These are phyloP conservation scores for Tetrao urogallus DNA, from an alignment of 2,113 vertebrate genomes.

Conservation along the genomic window DNA sequence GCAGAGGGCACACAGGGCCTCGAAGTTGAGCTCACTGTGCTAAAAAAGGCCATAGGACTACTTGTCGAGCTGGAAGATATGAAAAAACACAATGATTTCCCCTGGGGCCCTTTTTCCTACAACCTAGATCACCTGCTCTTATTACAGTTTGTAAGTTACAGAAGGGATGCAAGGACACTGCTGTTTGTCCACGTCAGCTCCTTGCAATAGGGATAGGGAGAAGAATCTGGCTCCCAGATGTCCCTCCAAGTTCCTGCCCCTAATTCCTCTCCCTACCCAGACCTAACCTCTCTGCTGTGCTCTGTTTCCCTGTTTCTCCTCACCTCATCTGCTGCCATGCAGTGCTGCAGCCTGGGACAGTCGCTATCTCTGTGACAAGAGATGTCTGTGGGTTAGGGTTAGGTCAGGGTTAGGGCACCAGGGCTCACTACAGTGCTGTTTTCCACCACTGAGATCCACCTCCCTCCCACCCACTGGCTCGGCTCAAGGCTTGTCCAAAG, in stretches of 20 bases:
- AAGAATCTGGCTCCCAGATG: constrained; percentile 52
- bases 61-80: background rate
- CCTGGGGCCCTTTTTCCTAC: background rate
- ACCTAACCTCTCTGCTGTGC: background rate
- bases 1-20: background rate
- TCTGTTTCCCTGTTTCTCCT: background rate
- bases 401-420: background rate
- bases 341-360: background rate
- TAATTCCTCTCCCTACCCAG: constrained; percentile 16
- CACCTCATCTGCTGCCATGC: background rate
- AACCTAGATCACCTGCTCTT: background rate
- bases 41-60: background rate
- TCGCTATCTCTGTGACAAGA: background rate
- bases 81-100: background rate
- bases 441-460: background rate
- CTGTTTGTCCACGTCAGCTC: background rate
- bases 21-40: background rate
- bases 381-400: too few relatives aligned
- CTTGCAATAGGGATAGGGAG: background rate
- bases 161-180: background rate
- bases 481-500: background rate
- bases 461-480: background rate
- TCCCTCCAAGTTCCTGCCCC: background rate
- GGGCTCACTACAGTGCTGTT: background rate
- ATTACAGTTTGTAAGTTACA: background rate